Conservation (phyloP, 2,888 invertebrate genomes). For the Pollenia angustigena region DNA sequence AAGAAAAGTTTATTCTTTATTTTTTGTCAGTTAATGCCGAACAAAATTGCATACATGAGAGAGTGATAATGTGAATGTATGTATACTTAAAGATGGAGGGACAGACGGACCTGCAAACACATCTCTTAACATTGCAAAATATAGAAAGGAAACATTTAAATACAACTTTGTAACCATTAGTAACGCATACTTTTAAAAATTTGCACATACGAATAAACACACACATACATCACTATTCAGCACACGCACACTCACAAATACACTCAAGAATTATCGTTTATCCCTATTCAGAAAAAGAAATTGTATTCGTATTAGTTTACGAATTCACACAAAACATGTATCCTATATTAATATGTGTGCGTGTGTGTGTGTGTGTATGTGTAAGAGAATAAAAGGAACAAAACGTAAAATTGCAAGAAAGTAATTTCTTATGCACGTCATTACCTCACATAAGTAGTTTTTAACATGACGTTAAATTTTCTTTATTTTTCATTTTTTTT, state of each 20-base stretch:
- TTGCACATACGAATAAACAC: constrained; percentile 37
- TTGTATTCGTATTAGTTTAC: constrained; percentile 27
- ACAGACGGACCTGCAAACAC: constrained; percentile 1
- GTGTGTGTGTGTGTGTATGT: constrained; percentile 14
- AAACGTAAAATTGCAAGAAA: constrained; percentile 64
- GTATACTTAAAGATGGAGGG: neutral
- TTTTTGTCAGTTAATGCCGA: constrained; percentile 42
- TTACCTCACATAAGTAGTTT: constrained; percentile 76
- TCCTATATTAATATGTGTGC: neutral
- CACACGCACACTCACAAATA: neutral
- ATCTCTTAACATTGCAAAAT: constrained; percentile 26
- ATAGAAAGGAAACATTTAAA: constrained; percentile 58
- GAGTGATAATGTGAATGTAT: constrained; percentile 39
- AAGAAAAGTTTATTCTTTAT: constrained; percentile 19
- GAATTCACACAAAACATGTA: neutral
- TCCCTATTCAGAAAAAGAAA: constrained; percentile 1
- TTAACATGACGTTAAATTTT: constrained; percentile 73
- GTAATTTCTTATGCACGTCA: constrained; percentile 76
- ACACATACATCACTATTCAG: constrained; percentile 48
- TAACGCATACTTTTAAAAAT: constrained; percentile 51
- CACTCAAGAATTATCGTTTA: constrained; percentile 14
- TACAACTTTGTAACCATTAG: constrained; percentile 61
- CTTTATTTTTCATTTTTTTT: constrained; percentile 48
- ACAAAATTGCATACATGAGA: constrained; percentile 55
- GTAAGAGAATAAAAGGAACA: constrained; percentile 18